phyloP scores from a whole-genome alignment of 2,888 invertebrate genomes.

The Thyatira batis region DNA sequence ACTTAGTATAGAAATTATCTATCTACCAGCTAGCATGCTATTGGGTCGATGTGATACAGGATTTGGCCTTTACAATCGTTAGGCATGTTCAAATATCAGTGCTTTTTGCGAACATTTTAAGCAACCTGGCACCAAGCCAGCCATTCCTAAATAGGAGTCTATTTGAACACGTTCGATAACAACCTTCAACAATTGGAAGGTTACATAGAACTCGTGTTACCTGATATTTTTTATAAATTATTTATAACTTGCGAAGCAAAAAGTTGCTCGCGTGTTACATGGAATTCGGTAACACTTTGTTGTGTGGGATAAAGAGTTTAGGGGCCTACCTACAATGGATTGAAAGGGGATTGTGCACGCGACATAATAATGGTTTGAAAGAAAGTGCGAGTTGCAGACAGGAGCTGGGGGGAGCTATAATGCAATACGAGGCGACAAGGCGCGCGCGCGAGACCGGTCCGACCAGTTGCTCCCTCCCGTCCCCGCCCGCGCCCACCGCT shows the following conservation, averaged over 20 bases:
- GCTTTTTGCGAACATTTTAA: constrained; percentile 26
- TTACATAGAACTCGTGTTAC: constrained; percentile 17
- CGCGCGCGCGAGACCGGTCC: constrained; percentile 43
- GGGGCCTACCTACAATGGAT: neutral
- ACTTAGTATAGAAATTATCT: too few species aligned
- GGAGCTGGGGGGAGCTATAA: neutral
- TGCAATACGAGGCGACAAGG: constrained; percentile 26
- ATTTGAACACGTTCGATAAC: constrained; percentile 18
- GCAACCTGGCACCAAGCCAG: constrained; percentile 35
- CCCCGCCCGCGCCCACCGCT: constrained; percentile 33
- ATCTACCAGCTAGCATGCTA: neutral
- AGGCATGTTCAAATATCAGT: constrained; percentile 18
- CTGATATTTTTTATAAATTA: constrained; percentile 7
- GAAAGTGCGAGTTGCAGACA: constrained; percentile 1
- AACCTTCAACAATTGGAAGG: constrained; percentile 12
- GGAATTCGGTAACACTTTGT: neutral
- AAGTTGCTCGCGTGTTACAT: neutral
- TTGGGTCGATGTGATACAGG: neutral
- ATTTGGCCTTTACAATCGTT: neutral
- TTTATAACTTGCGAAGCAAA: neutral
- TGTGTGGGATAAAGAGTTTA: neutral
- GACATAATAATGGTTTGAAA: neutral
- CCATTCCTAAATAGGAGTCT: constrained; percentile 20
- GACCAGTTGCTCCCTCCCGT: constrained; percentile 51
- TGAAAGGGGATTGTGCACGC: neutral